Evolutionary conservation across 2,888 invertebrate genomes (phyloP).

Genomic region (Meghimatium bilineatum): DNA sequence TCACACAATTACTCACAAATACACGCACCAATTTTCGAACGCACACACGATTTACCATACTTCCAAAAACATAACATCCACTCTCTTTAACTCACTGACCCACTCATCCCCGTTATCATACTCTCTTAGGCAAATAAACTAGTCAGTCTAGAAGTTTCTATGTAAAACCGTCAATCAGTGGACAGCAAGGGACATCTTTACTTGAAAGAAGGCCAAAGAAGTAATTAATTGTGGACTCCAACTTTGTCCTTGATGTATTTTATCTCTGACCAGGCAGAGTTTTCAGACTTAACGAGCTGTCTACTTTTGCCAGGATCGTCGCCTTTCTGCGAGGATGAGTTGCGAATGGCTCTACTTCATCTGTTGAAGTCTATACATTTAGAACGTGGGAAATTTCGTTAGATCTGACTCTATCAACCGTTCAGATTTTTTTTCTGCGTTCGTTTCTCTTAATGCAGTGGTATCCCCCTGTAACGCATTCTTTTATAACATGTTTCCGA

Average conservation of each 20-base stretch:
- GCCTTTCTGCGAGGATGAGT: not conserved
- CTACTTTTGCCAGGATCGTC: not conserved
- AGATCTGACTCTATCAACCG: not conserved
- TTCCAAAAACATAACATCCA: not conserved
- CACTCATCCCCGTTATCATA: not conserved
- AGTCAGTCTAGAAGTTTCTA: not conserved
- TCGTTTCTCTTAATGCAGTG: too few relatives aligned
- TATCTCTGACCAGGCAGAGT: constrained; percentile 36
- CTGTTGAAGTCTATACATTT: not conserved
- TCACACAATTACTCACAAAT: not conserved
- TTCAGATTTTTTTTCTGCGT: not conserved
- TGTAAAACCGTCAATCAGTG: constrained; percentile 26
- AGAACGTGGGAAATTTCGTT: constrained; percentile 12
- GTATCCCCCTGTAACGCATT: too few relatives aligned
- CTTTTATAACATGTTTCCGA: too few relatives aligned
- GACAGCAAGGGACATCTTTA: constrained; percentile 33
- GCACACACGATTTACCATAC: not conserved
- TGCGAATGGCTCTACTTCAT: not conserved
- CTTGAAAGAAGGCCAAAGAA: constrained; percentile 21
- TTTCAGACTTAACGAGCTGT: constrained; percentile 33
- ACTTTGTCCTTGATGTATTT: constrained; percentile 30
- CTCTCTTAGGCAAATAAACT: constrained; percentile 24
- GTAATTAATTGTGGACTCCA: constrained; percentile 38
- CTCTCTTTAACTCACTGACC: not conserved
- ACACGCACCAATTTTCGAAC: not conserved